Conservation (phyloP, 2,888 invertebrate genomes). For the Luffia ferchaultella region DNA sequence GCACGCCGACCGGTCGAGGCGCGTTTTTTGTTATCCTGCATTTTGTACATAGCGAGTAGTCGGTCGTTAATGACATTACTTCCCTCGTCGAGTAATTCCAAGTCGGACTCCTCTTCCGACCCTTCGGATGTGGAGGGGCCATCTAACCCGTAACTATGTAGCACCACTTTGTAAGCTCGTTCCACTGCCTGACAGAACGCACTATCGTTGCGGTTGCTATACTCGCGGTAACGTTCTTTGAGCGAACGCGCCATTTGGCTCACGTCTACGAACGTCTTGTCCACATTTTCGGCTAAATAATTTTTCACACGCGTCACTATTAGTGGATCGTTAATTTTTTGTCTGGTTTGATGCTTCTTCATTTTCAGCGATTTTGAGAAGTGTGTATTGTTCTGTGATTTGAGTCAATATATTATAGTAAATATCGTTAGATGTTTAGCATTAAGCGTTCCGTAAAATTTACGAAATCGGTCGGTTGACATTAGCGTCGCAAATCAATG, state of each 20-base stretch:
- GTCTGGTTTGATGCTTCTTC: conserved; percentile 59
- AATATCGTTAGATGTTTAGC: background rate
- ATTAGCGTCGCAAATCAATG: no score
- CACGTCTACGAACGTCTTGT: conserved; percentile 83
- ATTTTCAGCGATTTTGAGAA: no score
- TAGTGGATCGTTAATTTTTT: conserved; percentile 59
- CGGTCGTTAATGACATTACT: conserved; percentile 75
- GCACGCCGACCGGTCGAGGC: conserved; percentile 36
- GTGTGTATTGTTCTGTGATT: no score
- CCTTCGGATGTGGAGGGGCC: conserved; percentile 67
- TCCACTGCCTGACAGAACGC: conserved; percentile 84
- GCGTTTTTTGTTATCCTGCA: conserved; percentile 45
- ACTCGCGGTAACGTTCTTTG: conserved; percentile 77
- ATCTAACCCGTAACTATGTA: conserved; percentile 72
- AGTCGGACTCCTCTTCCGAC: conserved; percentile 69
- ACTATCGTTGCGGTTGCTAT: conserved; percentile 79
- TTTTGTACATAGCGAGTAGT: conserved; percentile 55
- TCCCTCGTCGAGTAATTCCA: conserved; percentile 81
- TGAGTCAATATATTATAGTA: background rate
- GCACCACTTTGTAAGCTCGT: conserved; percentile 76
- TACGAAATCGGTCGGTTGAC: no score
- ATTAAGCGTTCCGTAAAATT: no score
- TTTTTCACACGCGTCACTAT: conserved; percentile 71
- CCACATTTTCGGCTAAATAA: conserved; percentile 83
- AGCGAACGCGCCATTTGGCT: conserved; percentile 84